Base-by-base conservation (phyloP, 1,140 invertebrate species). In the Sarcophaga peregrina region DNA sequence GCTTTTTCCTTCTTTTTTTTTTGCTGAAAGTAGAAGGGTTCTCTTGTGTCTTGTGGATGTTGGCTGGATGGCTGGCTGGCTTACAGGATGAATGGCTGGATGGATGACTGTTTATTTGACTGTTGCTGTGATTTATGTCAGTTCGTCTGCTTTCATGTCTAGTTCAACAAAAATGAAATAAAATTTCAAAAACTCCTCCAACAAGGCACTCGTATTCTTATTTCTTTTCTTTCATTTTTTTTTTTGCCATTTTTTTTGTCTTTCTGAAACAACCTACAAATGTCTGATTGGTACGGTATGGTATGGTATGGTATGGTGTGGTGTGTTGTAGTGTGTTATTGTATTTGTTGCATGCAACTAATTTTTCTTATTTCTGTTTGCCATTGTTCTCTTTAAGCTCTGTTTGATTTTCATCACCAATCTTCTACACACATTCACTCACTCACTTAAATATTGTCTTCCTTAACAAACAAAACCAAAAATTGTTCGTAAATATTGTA, bases 131-230 rank as follows among this genome's bases (percentile, higher is more conserved):
- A 68, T 68, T 68, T 68, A 68, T 68, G 62, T 68, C 62, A 68
- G 62, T 68, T 68, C 62, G 62, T 68, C 62, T 68, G 62, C 62
- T 68, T 68, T 68, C 17, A 68, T 68, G 62, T 68, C 62, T 68
- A 68, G 62, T 68, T 68, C 7, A 68, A 37, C 25, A 37, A 37
- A 37, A 37, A 37, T 37, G 25, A 37, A 37, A 37, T 37, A 37
- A 37, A 37, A 37, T 37, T 37, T 37, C 25, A 37, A 37, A 37
- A 37, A 37, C 25, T 37, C 25, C 25, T 37, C 4, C 25, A 2
- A 37, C 25, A 37, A 37, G 25, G 25, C 25, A 37, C 25, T 37
- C 25, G 25, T 37, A 37, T 37, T 2, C 25, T 1, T 37, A 37
- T 37, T 37, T 37, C 25, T 37, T 37, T 37, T 37, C 25, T 37